These are phyloP conservation scores for Hemibagrus wyckioides DNA, from an alignment of 2,113 vertebrate species.

Conservation along the genomic window DNA sequence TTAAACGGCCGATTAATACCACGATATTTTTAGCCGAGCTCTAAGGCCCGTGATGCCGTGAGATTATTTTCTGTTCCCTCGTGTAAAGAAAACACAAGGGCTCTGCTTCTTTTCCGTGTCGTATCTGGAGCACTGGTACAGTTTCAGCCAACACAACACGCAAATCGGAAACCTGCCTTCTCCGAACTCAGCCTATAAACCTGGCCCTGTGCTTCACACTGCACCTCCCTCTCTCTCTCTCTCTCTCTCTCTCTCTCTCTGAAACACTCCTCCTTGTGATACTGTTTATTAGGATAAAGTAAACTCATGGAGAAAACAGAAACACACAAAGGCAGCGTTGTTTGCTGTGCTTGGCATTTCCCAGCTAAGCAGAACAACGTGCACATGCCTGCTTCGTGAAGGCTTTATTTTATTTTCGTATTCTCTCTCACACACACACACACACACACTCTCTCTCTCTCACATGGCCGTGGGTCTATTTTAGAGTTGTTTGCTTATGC, in stretches of 20 bases:
- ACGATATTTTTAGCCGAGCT: neutral
- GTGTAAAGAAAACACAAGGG: neutral
- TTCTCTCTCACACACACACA: no score
- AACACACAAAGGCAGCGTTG: slow-evolving; percentile 42
- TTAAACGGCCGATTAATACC: no score
- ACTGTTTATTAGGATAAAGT: slow-evolving; percentile 27
- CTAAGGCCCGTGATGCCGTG: neutral
- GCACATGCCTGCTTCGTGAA: slow-evolving; percentile 11
- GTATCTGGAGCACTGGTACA: neutral
- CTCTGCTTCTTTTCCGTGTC: neutral
- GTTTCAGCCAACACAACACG: neutral
- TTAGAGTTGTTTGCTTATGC: slow-evolving; percentile 67
- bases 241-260: neutral
- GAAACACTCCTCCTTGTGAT: slow-evolving; percentile 6
- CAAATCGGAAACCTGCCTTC: neutral
- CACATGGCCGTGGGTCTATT: slow-evolving; percentile 60
- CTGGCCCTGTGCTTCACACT: neutral
- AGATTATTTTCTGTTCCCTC: neutral
- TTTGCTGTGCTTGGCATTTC: slow-evolving; percentile 33
- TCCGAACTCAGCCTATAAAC: neutral
- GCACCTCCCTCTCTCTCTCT: neutral
- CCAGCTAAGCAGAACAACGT: neutral
- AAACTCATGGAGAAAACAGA: slow-evolving; percentile 14
- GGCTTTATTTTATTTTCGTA: slow-evolving; percentile 1
- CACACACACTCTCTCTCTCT: neutral